phyloP scores from a whole-genome alignment of 2,797 vertebrate genomes.

The Syndactyla subalaris region DNA sequence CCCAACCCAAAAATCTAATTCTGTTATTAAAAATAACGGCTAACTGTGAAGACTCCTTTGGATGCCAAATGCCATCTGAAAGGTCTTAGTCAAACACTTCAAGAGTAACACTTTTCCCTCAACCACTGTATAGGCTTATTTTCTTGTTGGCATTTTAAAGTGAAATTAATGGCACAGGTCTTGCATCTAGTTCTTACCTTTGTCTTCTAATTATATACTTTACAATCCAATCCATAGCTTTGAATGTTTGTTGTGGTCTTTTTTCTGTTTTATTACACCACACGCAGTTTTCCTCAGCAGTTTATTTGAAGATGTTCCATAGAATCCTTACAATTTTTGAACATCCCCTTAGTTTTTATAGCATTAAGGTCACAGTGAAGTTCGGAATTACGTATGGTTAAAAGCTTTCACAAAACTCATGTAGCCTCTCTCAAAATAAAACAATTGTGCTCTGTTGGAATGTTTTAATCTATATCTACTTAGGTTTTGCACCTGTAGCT shows the following conservation, averaged over 20 bases:
- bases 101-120: background rate
- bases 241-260: background rate
- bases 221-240: background rate
- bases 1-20: background rate
- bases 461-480: background rate
- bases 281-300: background rate
- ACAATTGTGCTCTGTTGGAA: background rate
- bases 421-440: background rate
- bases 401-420: background rate
- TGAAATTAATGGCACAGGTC: background rate
- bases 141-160: background rate
- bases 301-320: background rate
- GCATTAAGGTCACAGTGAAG: background rate
- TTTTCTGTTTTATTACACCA: background rate
- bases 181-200: background rate
- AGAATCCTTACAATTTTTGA: background rate
- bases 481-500: background rate
- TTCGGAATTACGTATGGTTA: background rate
- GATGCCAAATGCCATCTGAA: background rate
- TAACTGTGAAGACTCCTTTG: background rate
- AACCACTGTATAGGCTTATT: background rate
- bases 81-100: background rate
- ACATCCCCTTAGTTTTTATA: background rate
- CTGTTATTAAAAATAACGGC: background rate
- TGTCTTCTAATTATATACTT: background rate